phyloP scores from a whole-genome alignment of 2,888 invertebrate species.

The Scaptomyza tumidula region DNA sequence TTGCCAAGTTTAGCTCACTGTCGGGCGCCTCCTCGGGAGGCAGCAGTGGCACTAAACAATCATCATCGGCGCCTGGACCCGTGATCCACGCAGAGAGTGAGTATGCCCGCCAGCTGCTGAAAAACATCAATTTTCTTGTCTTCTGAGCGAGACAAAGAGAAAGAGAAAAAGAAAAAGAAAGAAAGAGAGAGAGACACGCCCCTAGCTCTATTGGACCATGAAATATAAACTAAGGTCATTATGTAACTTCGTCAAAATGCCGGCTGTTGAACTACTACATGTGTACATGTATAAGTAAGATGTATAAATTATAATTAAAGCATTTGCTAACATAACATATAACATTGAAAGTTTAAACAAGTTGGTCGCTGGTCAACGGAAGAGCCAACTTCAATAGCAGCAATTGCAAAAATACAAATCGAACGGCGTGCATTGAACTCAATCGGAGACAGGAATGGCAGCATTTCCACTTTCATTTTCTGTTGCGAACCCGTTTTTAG shows the following conservation, averaged over 20 bases:
- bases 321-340: slow-evolving; percentile 27
- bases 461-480: slow-evolving; percentile 71
- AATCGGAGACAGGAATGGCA: background rate
- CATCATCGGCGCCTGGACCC: slow-evolving; percentile 60
- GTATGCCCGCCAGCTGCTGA: slow-evolving; percentile 65
- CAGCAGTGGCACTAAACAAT: slow-evolving; percentile 73
- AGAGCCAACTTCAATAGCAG: slow-evolving; percentile 26
- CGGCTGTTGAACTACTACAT: slow-evolving; percentile 47
- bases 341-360: slow-evolving; percentile 50
- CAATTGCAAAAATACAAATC: slow-evolving; percentile 25
- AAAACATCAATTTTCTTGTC: slow-evolving; percentile 51
- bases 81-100: slow-evolving; percentile 83
- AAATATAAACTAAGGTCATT: slow-evolving; percentile 56
- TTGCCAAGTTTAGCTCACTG: slow-evolving; percentile 80
- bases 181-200: slow-evolving; percentile 5
- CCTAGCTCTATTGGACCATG: slow-evolving; percentile 26
- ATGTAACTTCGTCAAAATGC: slow-evolving; percentile 42
- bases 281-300: slow-evolving; percentile 10
- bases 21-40: slow-evolving; percentile 82
- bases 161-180: background rate
- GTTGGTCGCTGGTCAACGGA: slow-evolving; percentile 38
- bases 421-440: slow-evolving; percentile 63
- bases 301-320: slow-evolving; percentile 49
- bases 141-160: slow-evolving; percentile 38
- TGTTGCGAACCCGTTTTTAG: slow-evolving; percentile 56